phyloP scores from a whole-genome alignment of 2,113 vertebrate species.

The Corythornis vintsioides region DNA sequence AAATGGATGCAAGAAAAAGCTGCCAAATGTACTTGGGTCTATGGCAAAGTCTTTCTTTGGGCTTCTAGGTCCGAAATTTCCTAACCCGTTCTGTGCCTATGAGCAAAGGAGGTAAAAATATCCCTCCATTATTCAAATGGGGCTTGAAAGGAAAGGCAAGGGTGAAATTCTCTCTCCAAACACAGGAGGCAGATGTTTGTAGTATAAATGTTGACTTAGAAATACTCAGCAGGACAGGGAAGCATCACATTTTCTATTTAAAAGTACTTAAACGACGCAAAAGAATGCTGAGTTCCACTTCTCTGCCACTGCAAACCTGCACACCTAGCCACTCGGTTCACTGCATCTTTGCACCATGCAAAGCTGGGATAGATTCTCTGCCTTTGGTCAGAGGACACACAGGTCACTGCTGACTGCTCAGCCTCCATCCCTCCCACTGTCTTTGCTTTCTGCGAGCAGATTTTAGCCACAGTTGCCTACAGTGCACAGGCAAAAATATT shows the following conservation, averaged over 20 bases:
- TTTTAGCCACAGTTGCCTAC: not conserved
- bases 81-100: not conserved
- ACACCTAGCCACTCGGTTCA: not conserved
- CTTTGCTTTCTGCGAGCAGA: not conserved
- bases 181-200: accelerated
- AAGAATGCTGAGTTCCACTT: not conserved
- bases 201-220: not conserved
- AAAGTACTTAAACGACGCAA: not conserved
- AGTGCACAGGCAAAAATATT: not conserved
- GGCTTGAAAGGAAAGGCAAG: not conserved
- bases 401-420: not conserved
- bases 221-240: not conserved
- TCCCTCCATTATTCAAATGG: not conserved
- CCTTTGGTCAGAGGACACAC: not conserved
- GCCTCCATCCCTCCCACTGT: not conserved
- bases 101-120: not conserved
- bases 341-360: not conserved
- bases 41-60: not conserved
- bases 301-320: not conserved
- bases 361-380: not conserved
- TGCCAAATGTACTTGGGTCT: not conserved
- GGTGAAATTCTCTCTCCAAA: not conserved
- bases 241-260: not conserved
- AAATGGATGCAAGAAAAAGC: not conserved
- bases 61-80: not conserved